phyloP scores from a whole-genome alignment of 1,140 invertebrate species.

The Drosophila pallidifrons region DNA sequence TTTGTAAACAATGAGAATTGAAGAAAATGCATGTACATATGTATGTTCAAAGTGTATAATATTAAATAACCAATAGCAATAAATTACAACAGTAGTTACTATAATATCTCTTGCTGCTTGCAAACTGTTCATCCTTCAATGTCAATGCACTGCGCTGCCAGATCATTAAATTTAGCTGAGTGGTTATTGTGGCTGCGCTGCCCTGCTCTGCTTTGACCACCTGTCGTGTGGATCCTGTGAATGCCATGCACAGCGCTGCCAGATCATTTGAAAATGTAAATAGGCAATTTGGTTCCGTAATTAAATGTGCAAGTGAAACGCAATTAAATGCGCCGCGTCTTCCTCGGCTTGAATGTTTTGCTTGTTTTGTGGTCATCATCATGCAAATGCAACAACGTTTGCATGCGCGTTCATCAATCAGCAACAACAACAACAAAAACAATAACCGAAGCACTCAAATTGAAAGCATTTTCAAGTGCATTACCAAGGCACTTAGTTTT shows the following conservation, averaged over 20 bases:
- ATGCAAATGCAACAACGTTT: constrained; percentile 40
- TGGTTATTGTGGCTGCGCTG: background rate
- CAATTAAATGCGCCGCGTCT: constrained; percentile 11
- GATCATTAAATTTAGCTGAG: too few relatives aligned
- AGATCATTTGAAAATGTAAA: constrained; percentile 12
- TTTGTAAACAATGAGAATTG: too few relatives aligned
- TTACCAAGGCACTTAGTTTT: constrained; percentile 34
- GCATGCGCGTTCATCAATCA: constrained; percentile 16
- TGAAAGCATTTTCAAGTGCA: constrained; percentile 53
- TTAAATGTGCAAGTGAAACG: constrained; percentile 21
- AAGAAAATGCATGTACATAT: too few relatives aligned
- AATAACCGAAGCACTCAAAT: constrained; percentile 1
- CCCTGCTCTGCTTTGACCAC: background rate
- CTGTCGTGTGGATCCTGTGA: constrained; percentile 7
- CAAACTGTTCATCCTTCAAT: too few relatives aligned
- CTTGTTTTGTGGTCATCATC: constrained; percentile 19
- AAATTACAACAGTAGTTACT: too few relatives aligned
- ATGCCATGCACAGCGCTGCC: constrained; percentile 13
- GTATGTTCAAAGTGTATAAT: too few relatives aligned
- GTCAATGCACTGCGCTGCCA: too few relatives aligned
- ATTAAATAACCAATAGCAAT: too few relatives aligned
- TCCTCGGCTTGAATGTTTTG: constrained; percentile 20
- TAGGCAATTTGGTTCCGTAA: constrained; percentile 41
- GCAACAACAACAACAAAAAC: background rate
- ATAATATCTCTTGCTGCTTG: too few relatives aligned